These are phyloP conservation scores for Rhopilema esculentum DNA, from an alignment of 30 jellyfish, hydroid and myxozoan species.

Conservation along the genomic window DNA sequence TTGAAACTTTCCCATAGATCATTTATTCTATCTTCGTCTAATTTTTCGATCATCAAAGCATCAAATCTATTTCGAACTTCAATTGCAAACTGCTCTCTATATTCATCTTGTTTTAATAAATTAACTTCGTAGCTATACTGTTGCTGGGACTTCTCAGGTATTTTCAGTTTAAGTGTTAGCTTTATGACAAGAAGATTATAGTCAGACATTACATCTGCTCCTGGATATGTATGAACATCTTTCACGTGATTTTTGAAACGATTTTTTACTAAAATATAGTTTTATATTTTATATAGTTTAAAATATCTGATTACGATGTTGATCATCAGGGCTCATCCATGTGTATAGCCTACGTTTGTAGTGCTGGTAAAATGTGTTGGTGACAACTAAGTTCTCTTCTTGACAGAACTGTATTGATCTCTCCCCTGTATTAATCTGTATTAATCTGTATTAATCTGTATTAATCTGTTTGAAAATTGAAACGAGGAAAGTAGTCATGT, in stretches of 20 bases:
- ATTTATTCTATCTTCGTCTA: neutral
- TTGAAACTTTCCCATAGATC: neutral
- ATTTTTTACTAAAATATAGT: too few species aligned
- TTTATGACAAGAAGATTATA: neutral
- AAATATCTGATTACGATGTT: slow-evolving; percentile 22
- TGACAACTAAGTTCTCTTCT: slow-evolving; percentile 25
- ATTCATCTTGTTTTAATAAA: neutral
- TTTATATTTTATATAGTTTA: too few species aligned
- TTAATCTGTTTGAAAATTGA: too few species aligned
- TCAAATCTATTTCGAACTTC: neutral
- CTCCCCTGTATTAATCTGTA: too few species aligned
- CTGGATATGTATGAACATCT: too few species aligned
- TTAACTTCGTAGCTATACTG: neutral
- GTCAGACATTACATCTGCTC: neutral
- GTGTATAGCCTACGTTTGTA: slow-evolving; percentile 39
- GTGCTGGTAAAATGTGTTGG: slow-evolving; percentile 39
- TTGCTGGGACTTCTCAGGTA: neutral
- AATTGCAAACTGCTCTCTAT: neutral
- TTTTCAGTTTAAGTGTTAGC: neutral
- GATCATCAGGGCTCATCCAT: slow-evolving; percentile 45
- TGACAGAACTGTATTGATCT: slow-evolving; percentile 49
- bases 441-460: too few species aligned
- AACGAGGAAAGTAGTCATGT: too few species aligned
- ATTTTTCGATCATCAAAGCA: neutral
- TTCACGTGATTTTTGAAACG: too few species aligned